phyloP scores from a whole-genome alignment of 2,113 vertebrate species.

The Acanthochromis polyacanthus region DNA sequence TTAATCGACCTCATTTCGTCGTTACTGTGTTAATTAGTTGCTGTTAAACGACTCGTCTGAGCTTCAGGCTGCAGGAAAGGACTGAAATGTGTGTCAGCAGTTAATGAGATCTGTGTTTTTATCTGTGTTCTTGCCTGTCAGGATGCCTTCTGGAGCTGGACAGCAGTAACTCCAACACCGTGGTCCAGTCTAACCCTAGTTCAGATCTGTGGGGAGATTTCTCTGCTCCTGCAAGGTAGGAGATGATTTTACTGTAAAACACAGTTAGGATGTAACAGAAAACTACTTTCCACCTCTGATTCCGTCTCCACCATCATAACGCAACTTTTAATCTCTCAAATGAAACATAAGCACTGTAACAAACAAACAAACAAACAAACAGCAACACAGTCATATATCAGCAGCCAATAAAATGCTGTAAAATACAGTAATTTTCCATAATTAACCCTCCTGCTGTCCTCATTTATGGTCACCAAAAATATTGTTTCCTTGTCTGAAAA shows the following conservation, averaged over 20 bases:
- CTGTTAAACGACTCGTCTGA: slow-evolving; percentile 1
- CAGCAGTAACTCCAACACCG: slow-evolving; percentile 80
- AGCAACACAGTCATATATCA: no score
- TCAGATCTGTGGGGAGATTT: slow-evolving; percentile 94
- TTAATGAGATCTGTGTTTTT: background rate
- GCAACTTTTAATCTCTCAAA: no score
- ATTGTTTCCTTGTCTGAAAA: no score
- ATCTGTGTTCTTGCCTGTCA: slow-evolving; percentile 31
- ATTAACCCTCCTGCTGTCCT: no score
- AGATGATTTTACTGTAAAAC: background rate
- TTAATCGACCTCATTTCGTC: slow-evolving; percentile 17
- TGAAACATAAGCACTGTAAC: no score
- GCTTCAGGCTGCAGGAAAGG: slow-evolving; percentile 12
- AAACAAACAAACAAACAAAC: no score
- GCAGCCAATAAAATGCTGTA: no score
- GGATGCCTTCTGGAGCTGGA: slow-evolving; percentile 81
- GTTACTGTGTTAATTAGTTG: background rate
- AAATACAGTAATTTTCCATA: no score
- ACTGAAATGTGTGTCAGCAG: slow-evolving; percentile 21
- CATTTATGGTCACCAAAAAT: no score
- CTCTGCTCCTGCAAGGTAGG: slow-evolving; percentile 90
- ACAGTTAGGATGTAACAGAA: no score
- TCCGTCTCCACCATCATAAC: no score
- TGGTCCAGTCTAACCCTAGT: slow-evolving; percentile 71
- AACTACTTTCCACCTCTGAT: no score